A percentile compares a stretch with the other conserved stretches of the same genome.
Conservation (phyloP, 2,797 vertebrate species). For the Pempheris klunzingeri region DNA sequence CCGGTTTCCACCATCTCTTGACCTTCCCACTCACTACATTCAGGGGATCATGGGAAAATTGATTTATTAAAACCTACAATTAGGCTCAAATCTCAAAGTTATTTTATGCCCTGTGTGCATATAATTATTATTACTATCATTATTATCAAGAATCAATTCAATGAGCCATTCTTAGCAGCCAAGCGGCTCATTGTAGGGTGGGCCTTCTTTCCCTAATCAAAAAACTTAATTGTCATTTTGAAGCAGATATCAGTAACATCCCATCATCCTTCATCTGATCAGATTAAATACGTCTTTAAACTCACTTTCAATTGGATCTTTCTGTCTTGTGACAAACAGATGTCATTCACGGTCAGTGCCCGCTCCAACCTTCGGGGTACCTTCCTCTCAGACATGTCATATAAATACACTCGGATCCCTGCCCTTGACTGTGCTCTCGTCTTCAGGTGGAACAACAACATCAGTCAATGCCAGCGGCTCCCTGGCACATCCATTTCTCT, state of each 20-base stretch:
- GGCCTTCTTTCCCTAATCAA: no score
- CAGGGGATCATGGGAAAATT: no score
- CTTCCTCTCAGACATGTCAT: conserved; percentile 29
- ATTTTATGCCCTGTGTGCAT: no score
- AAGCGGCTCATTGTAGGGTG: no score
- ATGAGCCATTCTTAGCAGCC: no score
- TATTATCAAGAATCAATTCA: no score
- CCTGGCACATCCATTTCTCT: conserved; percentile 26
- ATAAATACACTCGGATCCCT: conserved; percentile 36
- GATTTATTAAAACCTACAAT: no score
- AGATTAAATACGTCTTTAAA: conserved; percentile 3
- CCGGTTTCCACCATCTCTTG: no score
- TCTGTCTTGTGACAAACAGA: conserved; percentile 6
- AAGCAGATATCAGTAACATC: neutral
- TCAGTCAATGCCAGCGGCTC: conserved; percentile 43
- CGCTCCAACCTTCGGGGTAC: conserved; percentile 16
- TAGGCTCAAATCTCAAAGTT: no score
- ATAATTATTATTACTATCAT: no score
- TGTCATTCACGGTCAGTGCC: conserved; percentile 24
- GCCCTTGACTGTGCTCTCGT: conserved; percentile 37
- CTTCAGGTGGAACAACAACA: conserved; percentile 43
- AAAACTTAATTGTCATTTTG: neutral
- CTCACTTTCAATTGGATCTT: neutral
- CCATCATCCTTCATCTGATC: neutral
- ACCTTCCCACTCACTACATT: no score